Evolutionary conservation across 1,140 invertebrate species (phyloP).

Genomic region (Alviniconcha marisindica): DNA sequence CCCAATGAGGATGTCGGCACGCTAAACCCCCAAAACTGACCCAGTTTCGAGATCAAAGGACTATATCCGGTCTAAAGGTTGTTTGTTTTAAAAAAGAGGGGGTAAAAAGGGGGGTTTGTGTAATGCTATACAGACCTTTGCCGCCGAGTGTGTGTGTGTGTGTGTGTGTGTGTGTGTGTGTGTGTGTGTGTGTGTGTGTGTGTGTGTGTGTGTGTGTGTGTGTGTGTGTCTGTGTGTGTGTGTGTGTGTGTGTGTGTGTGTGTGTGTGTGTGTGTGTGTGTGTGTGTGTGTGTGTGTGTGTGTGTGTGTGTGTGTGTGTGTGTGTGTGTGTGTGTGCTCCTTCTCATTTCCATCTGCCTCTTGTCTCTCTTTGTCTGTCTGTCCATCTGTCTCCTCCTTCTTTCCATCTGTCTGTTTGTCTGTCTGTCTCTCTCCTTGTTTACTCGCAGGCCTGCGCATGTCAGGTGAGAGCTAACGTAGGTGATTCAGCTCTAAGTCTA

Average conservation of each 20-base stretch:
- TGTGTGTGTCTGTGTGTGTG: conserved; percentile 15
- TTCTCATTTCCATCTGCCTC: background rate
- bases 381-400: background rate
- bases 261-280: conserved; percentile 7
- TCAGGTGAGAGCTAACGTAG: no score
- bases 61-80: no score
- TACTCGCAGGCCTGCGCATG: no score
- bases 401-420: background rate
- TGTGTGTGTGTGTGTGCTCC: conserved; percentile 3
- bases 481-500: no score
- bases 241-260: conserved; percentile 11
- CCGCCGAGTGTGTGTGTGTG: background rate
- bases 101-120: no score
- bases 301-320: conserved; percentile 16
- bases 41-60: no score
- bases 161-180: background rate
- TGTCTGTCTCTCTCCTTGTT: background rate
- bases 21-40: no score
- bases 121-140: no score
- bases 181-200: conserved; percentile 15
- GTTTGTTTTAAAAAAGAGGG: no score
- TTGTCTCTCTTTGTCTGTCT: background rate
- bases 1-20: no score
- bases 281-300: background rate
- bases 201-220: conserved; percentile 11